A percentile compares a stretch with the other conserved stretches of the same genome.
Conservation (phyloP, 2,888 invertebrate species). For the Cerceris ruficornis region DNA sequence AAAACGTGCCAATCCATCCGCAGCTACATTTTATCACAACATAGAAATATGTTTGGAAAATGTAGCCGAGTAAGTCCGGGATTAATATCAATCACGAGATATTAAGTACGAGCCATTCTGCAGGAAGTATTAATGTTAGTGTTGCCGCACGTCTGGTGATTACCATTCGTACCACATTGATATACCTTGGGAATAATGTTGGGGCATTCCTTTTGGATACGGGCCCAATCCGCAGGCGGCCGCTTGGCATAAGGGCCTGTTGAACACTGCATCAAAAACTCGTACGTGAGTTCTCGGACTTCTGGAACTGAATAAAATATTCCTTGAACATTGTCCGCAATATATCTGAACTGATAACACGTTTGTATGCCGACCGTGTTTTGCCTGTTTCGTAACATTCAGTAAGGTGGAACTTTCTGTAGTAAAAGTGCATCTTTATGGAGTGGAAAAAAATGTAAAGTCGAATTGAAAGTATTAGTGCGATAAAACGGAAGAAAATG, state of each 20-base stretch:
- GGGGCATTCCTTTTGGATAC: conserved; percentile 83
- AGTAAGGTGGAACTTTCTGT: too few relatives aligned
- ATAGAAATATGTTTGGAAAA: conserved; percentile 28
- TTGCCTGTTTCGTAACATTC: too few relatives aligned
- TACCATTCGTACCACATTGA: conserved; percentile 68
- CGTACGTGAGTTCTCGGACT: conserved; percentile 79
- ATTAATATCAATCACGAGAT: conserved; percentile 26
- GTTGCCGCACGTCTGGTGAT: conserved; percentile 60
- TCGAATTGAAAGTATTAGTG: too few relatives aligned
- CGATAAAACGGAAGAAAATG: too few relatives aligned
- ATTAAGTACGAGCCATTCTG: conserved; percentile 36
- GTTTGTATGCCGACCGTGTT: neutral
- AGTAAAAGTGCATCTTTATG: too few relatives aligned
- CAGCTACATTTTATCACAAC: conserved; percentile 11
- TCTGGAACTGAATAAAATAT: conserved; percentile 62
- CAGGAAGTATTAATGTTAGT: conserved; percentile 46
- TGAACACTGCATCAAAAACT: conserved; percentile 83
- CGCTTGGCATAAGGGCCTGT: conserved; percentile 83
- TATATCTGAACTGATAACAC: neutral
- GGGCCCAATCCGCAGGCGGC: conserved; percentile 83
- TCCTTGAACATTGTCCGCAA: neutral
- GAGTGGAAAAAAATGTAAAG: too few relatives aligned
- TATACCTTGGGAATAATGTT: conserved; percentile 83
- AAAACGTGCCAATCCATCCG: conserved; percentile 12
- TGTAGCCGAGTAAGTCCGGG: conserved; percentile 13